A percentile compares a stretch with the other conserved stretches of the same genome.
phyloP scores from a whole-genome alignment of 2,113 vertebrate species.

The Toxostoma redivivum region DNA sequence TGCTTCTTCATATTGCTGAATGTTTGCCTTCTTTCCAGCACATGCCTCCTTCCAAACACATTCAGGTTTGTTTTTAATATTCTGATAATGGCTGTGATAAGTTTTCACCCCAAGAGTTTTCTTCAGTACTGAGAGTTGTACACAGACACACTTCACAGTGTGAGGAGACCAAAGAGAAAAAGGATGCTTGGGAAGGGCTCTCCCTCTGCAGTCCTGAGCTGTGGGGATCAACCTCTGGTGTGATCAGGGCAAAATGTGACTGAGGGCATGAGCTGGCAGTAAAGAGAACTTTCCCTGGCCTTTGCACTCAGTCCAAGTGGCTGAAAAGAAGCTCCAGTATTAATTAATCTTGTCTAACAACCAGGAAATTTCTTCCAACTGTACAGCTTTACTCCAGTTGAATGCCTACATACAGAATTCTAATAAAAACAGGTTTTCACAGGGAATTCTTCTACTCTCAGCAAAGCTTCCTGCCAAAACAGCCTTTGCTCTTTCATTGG shows the following conservation, averaged over 20 bases:
- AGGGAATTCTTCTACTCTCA: neutral
- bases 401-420: neutral
- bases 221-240: neutral
- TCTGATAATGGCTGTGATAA: neutral
- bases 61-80: no score
- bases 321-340: neutral
- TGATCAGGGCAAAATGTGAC: neutral
- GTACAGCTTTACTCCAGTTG: neutral
- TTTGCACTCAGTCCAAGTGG: neutral
- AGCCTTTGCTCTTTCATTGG: neutral
- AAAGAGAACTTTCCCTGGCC: neutral
- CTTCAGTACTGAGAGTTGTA: rapidly evolving
- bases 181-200: neutral
- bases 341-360: neutral
- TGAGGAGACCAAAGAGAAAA: neutral
- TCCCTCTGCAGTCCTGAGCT: neutral
- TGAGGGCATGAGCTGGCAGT: neutral
- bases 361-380: neutral
- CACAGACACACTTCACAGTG: neutral
- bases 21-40: neutral
- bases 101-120: neutral
- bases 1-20: neutral
- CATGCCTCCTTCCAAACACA: neutral
- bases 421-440: neutral
- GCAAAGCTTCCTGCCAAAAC: neutral